Conservation (phyloP, 2,888 invertebrate species). For the Ariolimax columbianus region DNA sequence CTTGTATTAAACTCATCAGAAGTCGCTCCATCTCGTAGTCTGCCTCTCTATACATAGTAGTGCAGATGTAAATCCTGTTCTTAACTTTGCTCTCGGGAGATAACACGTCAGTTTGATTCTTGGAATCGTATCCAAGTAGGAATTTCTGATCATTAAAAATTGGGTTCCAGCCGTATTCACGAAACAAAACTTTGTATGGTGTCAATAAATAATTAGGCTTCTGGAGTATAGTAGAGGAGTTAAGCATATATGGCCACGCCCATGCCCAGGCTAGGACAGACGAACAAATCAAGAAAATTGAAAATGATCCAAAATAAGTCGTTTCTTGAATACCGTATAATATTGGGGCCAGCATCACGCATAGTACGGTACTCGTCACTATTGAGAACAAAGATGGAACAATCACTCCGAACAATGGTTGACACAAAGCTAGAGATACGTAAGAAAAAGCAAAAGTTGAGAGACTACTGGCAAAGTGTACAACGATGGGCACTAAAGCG, state of each 20-base stretch:
- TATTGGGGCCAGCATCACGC: conserved; percentile 45
- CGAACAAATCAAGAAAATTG: conserved; percentile 49
- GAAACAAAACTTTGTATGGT: conserved; percentile 59
- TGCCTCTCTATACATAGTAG: conserved; percentile 72
- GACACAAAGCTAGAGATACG: conserved; percentile 57
- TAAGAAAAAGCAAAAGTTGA: conserved; percentile 57
- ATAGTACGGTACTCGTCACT: conserved; percentile 55
- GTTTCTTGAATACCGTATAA: conserved; percentile 56
- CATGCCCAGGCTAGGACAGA: conserved; percentile 56
- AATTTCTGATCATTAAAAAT: conserved; percentile 61
- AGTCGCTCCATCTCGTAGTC: conserved; percentile 70
- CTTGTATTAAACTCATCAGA: conserved; percentile 60
- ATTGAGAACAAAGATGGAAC: conserved; percentile 63
- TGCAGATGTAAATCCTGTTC: conserved; percentile 66
- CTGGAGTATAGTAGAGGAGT: conserved; percentile 45
- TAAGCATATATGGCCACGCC: conserved; percentile 57
- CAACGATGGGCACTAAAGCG: conserved; percentile 55
- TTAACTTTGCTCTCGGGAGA: conserved; percentile 48
- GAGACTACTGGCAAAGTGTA: conserved; percentile 56
- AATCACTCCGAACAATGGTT: conserved; percentile 58
- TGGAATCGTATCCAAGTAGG: conserved; percentile 57
- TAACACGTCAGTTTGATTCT: conserved; percentile 44
- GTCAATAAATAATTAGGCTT: conserved; percentile 57
- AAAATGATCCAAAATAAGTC: conserved; percentile 56
- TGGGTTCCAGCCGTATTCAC: conserved; percentile 58